phyloP scores from a whole-genome alignment of 1,140 invertebrate species.

The Fopius arisanus region DNA sequence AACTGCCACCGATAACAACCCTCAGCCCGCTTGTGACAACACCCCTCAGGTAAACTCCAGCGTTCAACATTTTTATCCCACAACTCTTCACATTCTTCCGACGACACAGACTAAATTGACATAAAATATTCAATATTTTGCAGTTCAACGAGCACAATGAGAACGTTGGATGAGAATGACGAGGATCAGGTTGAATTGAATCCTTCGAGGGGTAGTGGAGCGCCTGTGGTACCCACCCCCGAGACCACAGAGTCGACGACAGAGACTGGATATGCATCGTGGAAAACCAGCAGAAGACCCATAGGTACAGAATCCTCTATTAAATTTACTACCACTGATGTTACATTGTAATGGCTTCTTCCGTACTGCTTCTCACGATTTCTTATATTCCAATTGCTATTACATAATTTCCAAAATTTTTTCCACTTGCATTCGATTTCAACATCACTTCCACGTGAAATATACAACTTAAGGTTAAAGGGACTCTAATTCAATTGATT shows the following conservation, averaged over 20 bases:
- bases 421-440: too few species aligned
- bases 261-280: constrained; percentile 51
- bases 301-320: constrained; percentile 46
- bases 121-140: constrained; percentile 16
- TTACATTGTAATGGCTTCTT: background rate
- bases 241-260: constrained; percentile 53
- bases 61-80: background rate
- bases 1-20: constrained; percentile 61
- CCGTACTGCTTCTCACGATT: too few species aligned
- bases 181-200: constrained; percentile 4
- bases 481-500: too few species aligned
- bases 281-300: constrained; percentile 59
- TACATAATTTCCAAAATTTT: too few species aligned
- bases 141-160: constrained; percentile 26
- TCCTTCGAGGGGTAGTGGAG: constrained; percentile 31
- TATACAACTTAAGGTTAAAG: too few species aligned
- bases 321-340: background rate
- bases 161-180: constrained; percentile 20
- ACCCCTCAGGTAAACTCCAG: constrained; percentile 52
- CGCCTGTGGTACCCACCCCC: constrained; percentile 46
- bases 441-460: too few species aligned
- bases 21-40: constrained; percentile 59
- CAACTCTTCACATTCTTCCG: background rate
- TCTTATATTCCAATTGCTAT: too few species aligned
- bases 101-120: background rate